phyloP scores from a whole-genome alignment of 2,797 vertebrate species.

The Miichthys miiuy region DNA sequence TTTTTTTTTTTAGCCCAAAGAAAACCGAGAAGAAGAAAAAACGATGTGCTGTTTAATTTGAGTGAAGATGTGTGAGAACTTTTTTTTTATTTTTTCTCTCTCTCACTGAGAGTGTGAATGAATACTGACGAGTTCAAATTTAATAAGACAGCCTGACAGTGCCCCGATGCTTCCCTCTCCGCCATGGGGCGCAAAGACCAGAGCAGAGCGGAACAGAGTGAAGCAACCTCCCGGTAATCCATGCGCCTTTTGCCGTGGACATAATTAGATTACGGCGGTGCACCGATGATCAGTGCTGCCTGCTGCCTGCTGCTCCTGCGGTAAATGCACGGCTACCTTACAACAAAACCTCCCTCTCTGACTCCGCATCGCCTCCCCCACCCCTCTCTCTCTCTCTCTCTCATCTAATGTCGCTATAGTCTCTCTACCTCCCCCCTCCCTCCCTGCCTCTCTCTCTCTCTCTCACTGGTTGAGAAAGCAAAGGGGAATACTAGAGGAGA shows the following conservation, averaged over 20 bases:
- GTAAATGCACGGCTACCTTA: constrained; percentile 48
- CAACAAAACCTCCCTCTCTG: constrained; percentile 45
- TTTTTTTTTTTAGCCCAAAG: background rate
- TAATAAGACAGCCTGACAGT: background rate
- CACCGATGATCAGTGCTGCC: constrained; percentile 46
- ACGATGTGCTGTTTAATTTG: background rate
- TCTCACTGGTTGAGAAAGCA: constrained; percentile 42
- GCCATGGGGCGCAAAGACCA: constrained; percentile 60
- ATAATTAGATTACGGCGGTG: constrained; percentile 71
- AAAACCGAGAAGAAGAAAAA: background rate
- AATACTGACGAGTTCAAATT: constrained; percentile 42
- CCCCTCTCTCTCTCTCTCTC: constrained; percentile 23
- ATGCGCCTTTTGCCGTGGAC: constrained; percentile 56
- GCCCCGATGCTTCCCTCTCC: constrained; percentile 37
- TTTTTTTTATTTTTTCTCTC: background rate
- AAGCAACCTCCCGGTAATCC: constrained; percentile 60
- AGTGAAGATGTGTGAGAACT: background rate
- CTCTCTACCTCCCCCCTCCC: constrained; percentile 13
- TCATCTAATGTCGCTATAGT: constrained; percentile 25
- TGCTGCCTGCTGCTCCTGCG: constrained; percentile 55
- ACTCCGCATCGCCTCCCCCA: constrained; percentile 50
- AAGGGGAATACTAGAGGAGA: constrained; percentile 60
- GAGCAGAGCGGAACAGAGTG: constrained; percentile 33
- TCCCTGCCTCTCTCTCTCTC: constrained; percentile 7
- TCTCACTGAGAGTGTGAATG: background rate